Evolutionary conservation across 92 coral and sea anemone species (phyloP), one percentile per base, ranked within the genome.

Genomic region (Parazoanthus atlanticus): DNA sequence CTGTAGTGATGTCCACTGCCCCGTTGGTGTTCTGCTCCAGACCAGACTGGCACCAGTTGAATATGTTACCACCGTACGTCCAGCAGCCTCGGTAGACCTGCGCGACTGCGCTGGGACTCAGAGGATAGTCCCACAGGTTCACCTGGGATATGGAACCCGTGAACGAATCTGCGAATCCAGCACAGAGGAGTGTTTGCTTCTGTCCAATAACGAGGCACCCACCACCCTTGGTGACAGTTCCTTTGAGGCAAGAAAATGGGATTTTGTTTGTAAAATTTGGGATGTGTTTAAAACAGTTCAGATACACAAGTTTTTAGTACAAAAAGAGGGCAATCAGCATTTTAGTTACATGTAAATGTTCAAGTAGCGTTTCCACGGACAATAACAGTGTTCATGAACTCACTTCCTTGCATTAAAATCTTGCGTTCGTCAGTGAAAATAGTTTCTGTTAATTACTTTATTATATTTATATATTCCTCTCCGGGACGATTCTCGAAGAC

Each of bases 151-250:
- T 41, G 26, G 86, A 67, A 8, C 86, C 86, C 29, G 86, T 34
- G 61, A 66, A 83, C 33, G 77, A 83, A 26, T 38, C 11, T n/a
- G 8, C 43, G 13, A 83, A 83, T 38, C 86, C 86, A 67, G 58
- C 49, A 28, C 86, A 83, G 6, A 34, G 64, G 36, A 28, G 58
- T 6, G 5, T 69, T 69, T 83, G 86, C 46, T 67, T 69, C 72
- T 83, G 86, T 38, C 86, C 86, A 41, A 83, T 36, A 10, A 83
- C 86, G 40, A 83, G 75, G 47, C 86, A 83, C 11, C 86, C 86
- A 38, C 86, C 86, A 6, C 86, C 86, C n/a, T 21, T 83, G 32
- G 61, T 83, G 5, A 69, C 23, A 11, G 1, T 46, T 21, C 86
- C 86, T 83, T 67, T 41, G 15, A 67, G 28, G 23, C 25, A 66